Base-by-base conservation (phyloP, 1,140 invertebrate species). In the Propsilocerus akamusi region DNA sequence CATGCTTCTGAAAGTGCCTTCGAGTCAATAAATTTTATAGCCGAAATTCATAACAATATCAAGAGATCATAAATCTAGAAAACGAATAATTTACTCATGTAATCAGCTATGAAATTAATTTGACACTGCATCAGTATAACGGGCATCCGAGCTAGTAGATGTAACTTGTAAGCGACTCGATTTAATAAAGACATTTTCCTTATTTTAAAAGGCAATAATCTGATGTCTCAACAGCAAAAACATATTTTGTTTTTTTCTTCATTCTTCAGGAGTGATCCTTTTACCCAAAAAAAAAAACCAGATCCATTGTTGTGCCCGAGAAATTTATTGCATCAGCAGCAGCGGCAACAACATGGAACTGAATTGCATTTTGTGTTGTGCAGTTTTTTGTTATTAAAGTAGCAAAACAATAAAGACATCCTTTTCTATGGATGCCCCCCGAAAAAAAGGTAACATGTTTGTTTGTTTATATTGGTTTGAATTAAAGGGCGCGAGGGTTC, bases 381-480 rank as follows among this genome's bases (percentile, higher is more conserved):
- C 7, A 20, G 34, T 41, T 41, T 41, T 41, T 20, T 41, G 34
- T 20, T 11, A 30, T 8, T 11, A n/a, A 30, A 30, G 10, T 8
- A 30, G n/a, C 2, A 30, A 30, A n/a, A 30, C 28, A 30, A 30
- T 11, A 30, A 30, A 7, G n/a, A 41, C 14, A 41, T 41, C n/a
- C n/a, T n/a, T n/a, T n/a, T n/a, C n/a, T n/a, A n/a, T n/a, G n/a
- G n/a, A 17, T 14, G 34, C 34, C 22, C 17, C 34, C 34, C 14
- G 14, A 22, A 17, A 2, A 37, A 17, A 41, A 41, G 34, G 34
- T 41, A 41, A 41, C 12, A 41, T 41, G 34, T 41, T 41, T 41
- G 34, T 41, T 41, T 41, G 34, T 41, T 41, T 41, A 41, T 41
- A 20, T 41, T 41, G 34, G 34, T 41, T 41, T 41, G 34, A 41